Conservation (phyloP, 2,113 vertebrate species). For the Ahaetulla prasina region DNA sequence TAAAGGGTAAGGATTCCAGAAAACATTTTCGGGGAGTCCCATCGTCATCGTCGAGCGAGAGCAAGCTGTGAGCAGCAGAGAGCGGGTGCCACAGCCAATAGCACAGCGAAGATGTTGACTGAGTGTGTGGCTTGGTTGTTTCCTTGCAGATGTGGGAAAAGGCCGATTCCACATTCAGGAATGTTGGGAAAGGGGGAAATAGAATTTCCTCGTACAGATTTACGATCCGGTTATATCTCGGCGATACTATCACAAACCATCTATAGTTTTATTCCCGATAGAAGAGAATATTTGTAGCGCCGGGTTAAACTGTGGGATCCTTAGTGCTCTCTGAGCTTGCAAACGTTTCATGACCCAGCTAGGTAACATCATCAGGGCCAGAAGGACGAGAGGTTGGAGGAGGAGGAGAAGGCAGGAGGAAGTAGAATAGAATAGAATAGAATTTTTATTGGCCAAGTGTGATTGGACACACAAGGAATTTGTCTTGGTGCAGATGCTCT, state of each 20-base stretch:
- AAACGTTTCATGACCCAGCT: too few relatives aligned
- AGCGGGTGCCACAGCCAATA: neutral
- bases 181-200: neutral
- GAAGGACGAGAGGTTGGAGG: too few relatives aligned
- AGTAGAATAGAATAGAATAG: too few relatives aligned
- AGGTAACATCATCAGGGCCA: too few relatives aligned
- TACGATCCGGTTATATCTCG: neutral
- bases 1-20: conserved; percentile 78
- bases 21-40: neutral
- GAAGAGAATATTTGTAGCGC: neutral
- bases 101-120: neutral
- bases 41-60: too few relatives aligned
- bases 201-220: neutral
- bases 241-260: too few relatives aligned
- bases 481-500: too few relatives aligned
- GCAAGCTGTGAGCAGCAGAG: neutral
- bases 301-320: neutral
- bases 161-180: neutral
- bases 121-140: neutral
- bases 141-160: neutral
- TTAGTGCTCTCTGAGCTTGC: too few relatives aligned
- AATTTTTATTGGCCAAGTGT: too few relatives aligned
- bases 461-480: too few relatives aligned
- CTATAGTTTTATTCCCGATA: neutral
- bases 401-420: too few relatives aligned